A percentile compares a stretch with the other conserved stretches of the same genome.
phyloP scores from a whole-genome alignment of 2,113 vertebrate genomes.

The Hippocampus barbouri region DNA sequence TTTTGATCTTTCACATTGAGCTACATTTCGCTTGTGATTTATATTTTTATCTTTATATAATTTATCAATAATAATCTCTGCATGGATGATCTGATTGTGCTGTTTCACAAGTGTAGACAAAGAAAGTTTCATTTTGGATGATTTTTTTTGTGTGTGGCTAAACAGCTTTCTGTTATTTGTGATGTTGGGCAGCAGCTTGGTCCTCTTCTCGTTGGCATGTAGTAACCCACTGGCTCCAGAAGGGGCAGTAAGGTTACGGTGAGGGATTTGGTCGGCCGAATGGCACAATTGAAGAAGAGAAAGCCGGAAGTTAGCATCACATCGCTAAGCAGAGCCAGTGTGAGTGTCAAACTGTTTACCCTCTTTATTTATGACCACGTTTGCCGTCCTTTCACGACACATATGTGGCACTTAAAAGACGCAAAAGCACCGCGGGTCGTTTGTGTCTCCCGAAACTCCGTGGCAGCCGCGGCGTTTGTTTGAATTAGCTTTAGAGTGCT shows the following conservation, averaged over 20 bases:
- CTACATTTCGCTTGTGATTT: no score
- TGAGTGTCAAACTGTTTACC: neutral
- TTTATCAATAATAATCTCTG: no score
- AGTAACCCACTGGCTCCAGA: neutral
- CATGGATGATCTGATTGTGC: no score
- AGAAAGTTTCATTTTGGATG: no score
- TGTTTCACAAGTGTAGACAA: no score
- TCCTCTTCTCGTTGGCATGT: neutral
- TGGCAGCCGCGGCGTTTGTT: neutral
- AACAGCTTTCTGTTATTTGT: no score
- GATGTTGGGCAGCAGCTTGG: no score
- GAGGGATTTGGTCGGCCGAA: neutral
- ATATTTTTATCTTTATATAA: no score
- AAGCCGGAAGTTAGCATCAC: conserved; percentile 2
- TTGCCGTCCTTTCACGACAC: neutral
- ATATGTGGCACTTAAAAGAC: neutral
- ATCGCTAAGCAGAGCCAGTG: neutral
- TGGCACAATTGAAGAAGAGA: neutral
- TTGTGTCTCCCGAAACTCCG: neutral
- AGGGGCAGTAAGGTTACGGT: neutral
- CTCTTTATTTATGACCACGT: neutral
- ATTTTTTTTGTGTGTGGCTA: no score
- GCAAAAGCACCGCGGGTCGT: neutral
- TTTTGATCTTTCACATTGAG: no score
- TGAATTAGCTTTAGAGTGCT: neutral